Evolutionary conservation across 2,113 vertebrate genomes (phyloP).

Genomic region (Heterotis niloticus): DNA sequence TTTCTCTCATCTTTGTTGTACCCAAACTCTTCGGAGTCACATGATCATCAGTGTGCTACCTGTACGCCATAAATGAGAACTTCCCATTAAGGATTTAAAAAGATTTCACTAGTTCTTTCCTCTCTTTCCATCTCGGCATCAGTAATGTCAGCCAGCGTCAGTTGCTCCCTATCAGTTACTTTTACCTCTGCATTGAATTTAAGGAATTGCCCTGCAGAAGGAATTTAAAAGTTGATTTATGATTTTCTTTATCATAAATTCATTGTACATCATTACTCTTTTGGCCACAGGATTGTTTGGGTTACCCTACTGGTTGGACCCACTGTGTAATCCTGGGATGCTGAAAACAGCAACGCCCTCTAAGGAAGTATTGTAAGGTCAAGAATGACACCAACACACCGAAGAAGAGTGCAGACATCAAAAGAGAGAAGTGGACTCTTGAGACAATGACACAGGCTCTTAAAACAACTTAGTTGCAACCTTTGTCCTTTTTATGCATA

Average conservation of each 20-base stretch:
- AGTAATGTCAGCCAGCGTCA: neutral
- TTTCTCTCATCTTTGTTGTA: no score
- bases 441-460: no score
- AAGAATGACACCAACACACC: slow-evolving; percentile 84
- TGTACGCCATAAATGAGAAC: no score
- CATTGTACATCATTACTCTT: neutral
- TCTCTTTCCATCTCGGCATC: neutral
- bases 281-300: slow-evolving; percentile 64
- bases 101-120: no score
- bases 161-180: neutral
- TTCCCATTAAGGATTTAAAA: no score
- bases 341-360: slow-evolving; percentile 92
- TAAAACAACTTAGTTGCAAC: neutral
- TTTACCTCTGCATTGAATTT: neutral
- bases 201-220: neutral
- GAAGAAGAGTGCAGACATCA: neutral
- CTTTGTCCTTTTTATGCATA: neutral
- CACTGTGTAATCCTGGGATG: slow-evolving; percentile 96
- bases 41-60: no score
- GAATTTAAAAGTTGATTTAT: slow-evolving; percentile 9
- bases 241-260: neutral
- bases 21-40: no score
- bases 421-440: no score
- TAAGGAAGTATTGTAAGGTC: slow-evolving; percentile 84
- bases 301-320: slow-evolving; percentile 93